A percentile compares a stretch with the other conserved stretches of the same genome.
phyloP scores from a whole-genome alignment of 2,888 invertebrate genomes.

The Amblyteles armatorius region DNA sequence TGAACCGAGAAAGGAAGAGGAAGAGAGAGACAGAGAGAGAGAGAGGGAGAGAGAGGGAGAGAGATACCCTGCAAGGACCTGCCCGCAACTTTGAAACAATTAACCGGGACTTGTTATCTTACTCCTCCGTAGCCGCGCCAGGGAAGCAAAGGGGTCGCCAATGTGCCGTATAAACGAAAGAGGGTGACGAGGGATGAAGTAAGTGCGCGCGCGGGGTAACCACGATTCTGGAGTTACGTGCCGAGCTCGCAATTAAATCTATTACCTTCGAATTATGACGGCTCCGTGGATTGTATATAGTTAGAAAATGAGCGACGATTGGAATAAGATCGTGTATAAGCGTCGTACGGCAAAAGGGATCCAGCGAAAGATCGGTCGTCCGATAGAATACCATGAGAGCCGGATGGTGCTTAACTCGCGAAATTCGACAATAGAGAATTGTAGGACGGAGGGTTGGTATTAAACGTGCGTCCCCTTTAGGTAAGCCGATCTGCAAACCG shows the following conservation, averaged over 20 bases:
- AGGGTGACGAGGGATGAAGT: slow-evolving; percentile 21
- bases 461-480: slow-evolving; percentile 37
- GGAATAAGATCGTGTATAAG: slow-evolving; percentile 22
- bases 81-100: slow-evolving; percentile 79
- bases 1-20: slow-evolving; percentile 9
- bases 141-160: slow-evolving; percentile 36
- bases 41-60: slow-evolving; percentile 4
- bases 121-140: slow-evolving; percentile 50
- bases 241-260: slow-evolving; percentile 74
- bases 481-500: slow-evolving; percentile 38
- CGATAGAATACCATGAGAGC: slow-evolving; percentile 29
- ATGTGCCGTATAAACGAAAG: slow-evolving; percentile 30
- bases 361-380: slow-evolving; percentile 49
- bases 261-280: slow-evolving; percentile 74
- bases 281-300: slow-evolving; percentile 12
- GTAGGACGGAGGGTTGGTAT: slow-evolving; percentile 43
- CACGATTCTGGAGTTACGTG: slow-evolving; percentile 57
- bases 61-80: slow-evolving; percentile 8
- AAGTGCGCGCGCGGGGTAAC: slow-evolving; percentile 25
- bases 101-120: slow-evolving; percentile 78
- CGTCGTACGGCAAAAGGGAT: slow-evolving; percentile 26
- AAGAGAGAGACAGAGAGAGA: slow-evolving; percentile 7
- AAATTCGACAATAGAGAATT: slow-evolving; percentile 53
- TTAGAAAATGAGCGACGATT: slow-evolving; percentile 5
- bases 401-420: slow-evolving; percentile 22